Evolutionary conservation across 2,113 vertebrate genomes (phyloP).

Genomic region (Trematomus loennbergii): DNA sequence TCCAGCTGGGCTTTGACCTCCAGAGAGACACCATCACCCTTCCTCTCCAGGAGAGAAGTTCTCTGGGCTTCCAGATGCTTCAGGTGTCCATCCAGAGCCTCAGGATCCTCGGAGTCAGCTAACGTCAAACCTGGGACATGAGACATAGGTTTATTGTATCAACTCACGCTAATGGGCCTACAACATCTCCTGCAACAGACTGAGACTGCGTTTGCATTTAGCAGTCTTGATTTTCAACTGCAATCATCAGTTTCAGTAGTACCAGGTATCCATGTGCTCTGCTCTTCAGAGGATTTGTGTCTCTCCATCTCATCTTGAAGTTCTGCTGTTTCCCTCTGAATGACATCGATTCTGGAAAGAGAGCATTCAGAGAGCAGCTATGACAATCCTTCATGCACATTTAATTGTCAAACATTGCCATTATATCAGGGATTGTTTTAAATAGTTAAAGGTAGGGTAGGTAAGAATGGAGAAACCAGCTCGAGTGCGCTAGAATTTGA

Average conservation of each 20-base stretch:
- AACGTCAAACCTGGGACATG: constrained; percentile 78
- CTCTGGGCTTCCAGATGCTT: constrained; percentile 69
- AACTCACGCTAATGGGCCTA: not conserved
- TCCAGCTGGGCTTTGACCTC: constrained; percentile 78
- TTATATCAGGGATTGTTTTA: not conserved
- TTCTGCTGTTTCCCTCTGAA: constrained; percentile 81
- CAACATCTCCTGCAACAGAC: not conserved
- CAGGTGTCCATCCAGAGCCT: constrained; percentile 76
- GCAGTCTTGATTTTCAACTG: too few relatives aligned
- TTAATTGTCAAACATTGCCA: too few relatives aligned
- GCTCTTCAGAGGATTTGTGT: constrained; percentile 21
- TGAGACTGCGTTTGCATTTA: too few relatives aligned
- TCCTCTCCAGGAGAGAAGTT: constrained; percentile 67
- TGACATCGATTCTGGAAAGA: constrained; percentile 75
- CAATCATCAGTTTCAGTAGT: not conserved
- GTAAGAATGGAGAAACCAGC: too few relatives aligned
- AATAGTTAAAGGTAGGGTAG: not conserved
- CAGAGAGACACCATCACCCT: constrained; percentile 69
- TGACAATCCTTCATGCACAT: not conserved
- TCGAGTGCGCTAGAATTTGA: too few relatives aligned
- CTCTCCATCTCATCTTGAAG: constrained; percentile 71
- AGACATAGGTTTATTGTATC: not conserved
- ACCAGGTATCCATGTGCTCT: constrained; percentile 49
- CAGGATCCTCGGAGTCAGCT: constrained; percentile 71
- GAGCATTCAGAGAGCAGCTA: not conserved